These are phyloP conservation scores for Malthinus seriepunctatus DNA, from an alignment of 2,888 invertebrate genomes.

Conservation along the genomic window DNA sequence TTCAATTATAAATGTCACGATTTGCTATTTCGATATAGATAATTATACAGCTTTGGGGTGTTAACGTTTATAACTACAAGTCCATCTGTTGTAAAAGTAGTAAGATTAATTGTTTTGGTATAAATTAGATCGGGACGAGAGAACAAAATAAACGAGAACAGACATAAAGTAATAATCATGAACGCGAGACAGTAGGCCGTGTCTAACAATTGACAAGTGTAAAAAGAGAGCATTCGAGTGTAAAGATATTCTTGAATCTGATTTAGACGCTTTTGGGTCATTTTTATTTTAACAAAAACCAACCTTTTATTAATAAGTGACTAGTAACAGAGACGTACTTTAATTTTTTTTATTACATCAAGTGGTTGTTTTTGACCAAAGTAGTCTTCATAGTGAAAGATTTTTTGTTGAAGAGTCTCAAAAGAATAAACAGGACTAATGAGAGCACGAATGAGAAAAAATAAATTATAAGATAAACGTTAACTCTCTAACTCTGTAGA, in stretches of 20 bases:
- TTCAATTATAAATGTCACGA: neutral
- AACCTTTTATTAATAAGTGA: constrained; percentile 14
- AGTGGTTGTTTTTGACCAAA: too few relatives aligned
- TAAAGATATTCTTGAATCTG: constrained; percentile 41
- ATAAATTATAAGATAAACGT: too few relatives aligned
- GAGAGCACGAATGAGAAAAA: too few relatives aligned
- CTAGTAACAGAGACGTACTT: constrained; percentile 19
- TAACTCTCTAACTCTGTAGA: too few relatives aligned
- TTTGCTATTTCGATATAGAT: neutral
- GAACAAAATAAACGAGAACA: constrained; percentile 21
- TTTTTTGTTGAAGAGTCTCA: too few relatives aligned
- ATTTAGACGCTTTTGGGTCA: constrained; percentile 39
- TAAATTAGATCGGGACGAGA: constrained; percentile 16
- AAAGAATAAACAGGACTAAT: too few relatives aligned
- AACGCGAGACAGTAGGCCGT: constrained; percentile 25
- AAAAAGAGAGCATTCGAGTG: constrained; percentile 38
- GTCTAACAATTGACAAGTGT: constrained; percentile 39
- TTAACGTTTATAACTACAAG: neutral
- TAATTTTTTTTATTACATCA: constrained; percentile 4
- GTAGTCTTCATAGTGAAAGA: too few relatives aligned
- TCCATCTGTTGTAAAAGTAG: constrained; percentile 7
- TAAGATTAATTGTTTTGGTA: constrained; percentile 19
- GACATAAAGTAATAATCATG: constrained; percentile 23
- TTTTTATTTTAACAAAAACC: constrained; percentile 35
- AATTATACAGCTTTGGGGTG: neutral